phyloP scores from a whole-genome alignment of 2,888 invertebrate genomes.

The Sarcophaga variegata region DNA sequence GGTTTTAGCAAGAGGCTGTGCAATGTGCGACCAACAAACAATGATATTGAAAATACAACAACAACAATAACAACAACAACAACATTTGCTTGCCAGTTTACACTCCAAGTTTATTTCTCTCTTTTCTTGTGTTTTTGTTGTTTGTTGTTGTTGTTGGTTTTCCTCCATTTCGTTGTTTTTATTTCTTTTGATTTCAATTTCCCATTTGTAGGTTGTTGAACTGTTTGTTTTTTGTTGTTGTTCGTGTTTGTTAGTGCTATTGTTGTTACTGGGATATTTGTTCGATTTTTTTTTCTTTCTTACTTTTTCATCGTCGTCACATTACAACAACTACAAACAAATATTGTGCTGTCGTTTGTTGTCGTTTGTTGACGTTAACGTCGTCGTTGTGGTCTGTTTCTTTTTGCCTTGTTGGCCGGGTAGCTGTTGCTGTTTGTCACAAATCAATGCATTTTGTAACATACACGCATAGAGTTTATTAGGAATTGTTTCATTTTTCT shows the following conservation, averaged over 20 bases:
- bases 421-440: conserved; percentile 40
- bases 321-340: neutral
- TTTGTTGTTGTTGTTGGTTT: conserved; percentile 10
- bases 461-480: too few species aligned
- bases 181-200: conserved; percentile 64
- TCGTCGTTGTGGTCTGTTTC: neutral
- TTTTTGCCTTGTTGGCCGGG: conserved; percentile 28
- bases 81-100: neutral
- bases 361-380: conserved; percentile 7
- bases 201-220: conserved; percentile 70
- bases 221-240: neutral
- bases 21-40: conserved; percentile 7
- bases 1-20: conserved; percentile 24
- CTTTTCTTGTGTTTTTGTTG: neutral
- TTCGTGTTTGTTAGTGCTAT: neutral
- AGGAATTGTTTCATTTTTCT: too few species aligned
- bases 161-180: conserved; percentile 24
- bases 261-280: neutral
- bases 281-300: conserved; percentile 6
- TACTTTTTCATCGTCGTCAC: conserved; percentile 8
- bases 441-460: neutral
- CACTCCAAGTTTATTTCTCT: conserved; percentile 6
- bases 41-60: conserved; percentile 39
- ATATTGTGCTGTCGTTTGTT: too few species aligned
- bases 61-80: conserved; percentile 32